Evolutionary conservation across 2,888 invertebrate genomes (phyloP).

Genomic region (Xiphydria camelus): DNA sequence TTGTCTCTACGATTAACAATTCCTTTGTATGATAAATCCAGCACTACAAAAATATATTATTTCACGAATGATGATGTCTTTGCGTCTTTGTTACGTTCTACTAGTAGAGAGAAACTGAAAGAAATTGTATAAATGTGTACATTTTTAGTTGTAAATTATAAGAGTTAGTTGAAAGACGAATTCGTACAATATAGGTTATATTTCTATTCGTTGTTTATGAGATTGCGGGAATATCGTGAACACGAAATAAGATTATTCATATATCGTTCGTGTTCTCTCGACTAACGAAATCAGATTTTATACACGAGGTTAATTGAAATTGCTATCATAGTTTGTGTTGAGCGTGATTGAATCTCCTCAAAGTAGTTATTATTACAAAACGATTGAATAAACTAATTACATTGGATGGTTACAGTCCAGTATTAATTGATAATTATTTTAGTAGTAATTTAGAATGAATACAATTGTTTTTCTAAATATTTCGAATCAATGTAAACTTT

Average conservation of each 20-base stretch:
- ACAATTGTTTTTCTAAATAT: no score
- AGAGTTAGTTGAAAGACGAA: constrained; percentile 11
- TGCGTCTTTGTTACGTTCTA: not conserved
- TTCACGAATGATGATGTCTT: constrained; percentile 9
- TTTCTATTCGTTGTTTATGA: constrained; percentile 15
- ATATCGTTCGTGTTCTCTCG: constrained; percentile 12
- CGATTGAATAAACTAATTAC: no score
- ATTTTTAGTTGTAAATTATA: constrained; percentile 17
- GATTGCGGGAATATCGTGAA: not conserved
- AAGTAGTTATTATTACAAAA: no score
- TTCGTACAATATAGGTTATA: constrained; percentile 14
- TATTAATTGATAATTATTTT: no score
- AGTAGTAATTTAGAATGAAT: no score
- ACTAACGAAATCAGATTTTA: constrained; percentile 7
- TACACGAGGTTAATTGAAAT: not conserved
- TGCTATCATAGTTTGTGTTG: no score
- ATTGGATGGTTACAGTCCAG: no score
- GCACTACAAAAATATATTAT: constrained; percentile 8
- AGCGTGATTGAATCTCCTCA: no score
- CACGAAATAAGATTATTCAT: constrained; percentile 27
- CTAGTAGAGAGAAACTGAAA: not conserved
- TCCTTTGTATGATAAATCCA: not conserved
- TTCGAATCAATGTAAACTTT: no score
- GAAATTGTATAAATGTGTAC: constrained; percentile 17
- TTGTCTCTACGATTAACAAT: no score